Conservation (phyloP, 2,888 invertebrate species). For the Drosophila borealis region DNA sequence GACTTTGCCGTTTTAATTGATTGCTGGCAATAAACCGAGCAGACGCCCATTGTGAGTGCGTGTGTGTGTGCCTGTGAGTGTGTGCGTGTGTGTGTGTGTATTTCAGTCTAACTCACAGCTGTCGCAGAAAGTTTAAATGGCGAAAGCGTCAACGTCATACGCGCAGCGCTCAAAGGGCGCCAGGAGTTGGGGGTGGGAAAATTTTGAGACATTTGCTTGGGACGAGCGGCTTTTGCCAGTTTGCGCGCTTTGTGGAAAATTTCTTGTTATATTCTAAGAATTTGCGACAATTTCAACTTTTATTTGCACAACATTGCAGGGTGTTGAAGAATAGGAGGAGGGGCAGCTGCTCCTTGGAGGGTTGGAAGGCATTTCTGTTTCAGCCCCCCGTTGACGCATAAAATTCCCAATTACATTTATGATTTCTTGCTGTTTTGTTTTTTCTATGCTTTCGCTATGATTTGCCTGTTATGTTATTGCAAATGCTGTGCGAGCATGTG, state of each 20-base stretch:
- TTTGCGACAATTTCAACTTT: slow-evolving; percentile 79
- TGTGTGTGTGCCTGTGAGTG: slow-evolving; percentile 18
- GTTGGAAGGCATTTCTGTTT: slow-evolving; percentile 36
- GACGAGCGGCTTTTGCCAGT: slow-evolving; percentile 40
- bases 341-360: neutral
- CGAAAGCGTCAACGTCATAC: slow-evolving; percentile 73
- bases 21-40: slow-evolving; percentile 78
- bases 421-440: slow-evolving; percentile 69
- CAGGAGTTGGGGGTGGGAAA: neutral
- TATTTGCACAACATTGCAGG: slow-evolving; percentile 57
- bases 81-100: slow-evolving; percentile 16
- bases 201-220: slow-evolving; percentile 26
- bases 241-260: slow-evolving; percentile 55
- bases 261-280: slow-evolving; percentile 69
- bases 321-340: neutral
- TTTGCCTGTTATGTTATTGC: slow-evolving; percentile 54
- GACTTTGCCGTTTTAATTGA: slow-evolving; percentile 79
- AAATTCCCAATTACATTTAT: slow-evolving; percentile 80
- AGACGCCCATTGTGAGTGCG: slow-evolving; percentile 58
- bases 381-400: slow-evolving; percentile 52
- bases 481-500: slow-evolving; percentile 33
- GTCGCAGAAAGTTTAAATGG: slow-evolving; percentile 75
- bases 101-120: slow-evolving; percentile 50
- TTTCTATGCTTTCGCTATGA: slow-evolving; percentile 40
- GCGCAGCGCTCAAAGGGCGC: slow-evolving; percentile 28